phyloP scores from a whole-genome alignment of 1,140 invertebrate species.

The Heliconius eleuchia region DNA sequence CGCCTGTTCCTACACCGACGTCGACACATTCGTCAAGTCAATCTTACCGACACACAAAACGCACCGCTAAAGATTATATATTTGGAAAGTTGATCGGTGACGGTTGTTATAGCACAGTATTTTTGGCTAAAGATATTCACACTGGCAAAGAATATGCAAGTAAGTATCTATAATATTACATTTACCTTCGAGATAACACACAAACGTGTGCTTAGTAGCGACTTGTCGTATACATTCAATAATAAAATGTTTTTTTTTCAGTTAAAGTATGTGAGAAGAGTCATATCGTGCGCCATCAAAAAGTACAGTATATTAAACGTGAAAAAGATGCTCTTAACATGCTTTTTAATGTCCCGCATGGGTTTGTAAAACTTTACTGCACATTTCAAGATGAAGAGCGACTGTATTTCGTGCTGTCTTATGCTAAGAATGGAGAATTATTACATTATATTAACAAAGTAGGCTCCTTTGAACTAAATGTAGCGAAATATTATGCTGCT shows the following conservation, averaged over 20 bases:
- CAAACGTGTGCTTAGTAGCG: background rate
- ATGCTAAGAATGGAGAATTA: constrained; percentile 97
- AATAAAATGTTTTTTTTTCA: constrained; percentile 77
- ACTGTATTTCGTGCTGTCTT: constrained; percentile 98
- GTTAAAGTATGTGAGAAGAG: constrained; percentile 98
- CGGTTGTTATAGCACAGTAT: constrained; percentile 98
- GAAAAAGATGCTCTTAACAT: constrained; percentile 95
- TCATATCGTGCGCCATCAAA: constrained; percentile 95
- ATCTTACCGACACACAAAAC: constrained; percentile 82
- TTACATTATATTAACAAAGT: constrained; percentile 95
- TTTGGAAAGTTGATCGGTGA: constrained; percentile 98
- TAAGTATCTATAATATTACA: constrained; percentile 81
- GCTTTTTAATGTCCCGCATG: constrained; percentile 86
- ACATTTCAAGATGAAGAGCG: constrained; percentile 97
- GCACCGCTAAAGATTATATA: constrained; percentile 93
- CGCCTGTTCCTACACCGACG: constrained; percentile 56
- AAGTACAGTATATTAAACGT: constrained; percentile 95
- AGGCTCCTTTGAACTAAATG: constrained; percentile 93
- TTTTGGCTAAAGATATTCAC: constrained; percentile 95
- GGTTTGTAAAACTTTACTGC: constrained; percentile 96
- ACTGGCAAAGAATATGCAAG: constrained; percentile 95
- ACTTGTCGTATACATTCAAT: background rate
- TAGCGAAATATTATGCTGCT: constrained; percentile 95
- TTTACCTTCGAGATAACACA: background rate
- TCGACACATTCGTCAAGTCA: constrained; percentile 71